Evolutionary conservation across 2,888 invertebrate genomes (phyloP).

Genomic region (Andrena flavipes): DNA sequence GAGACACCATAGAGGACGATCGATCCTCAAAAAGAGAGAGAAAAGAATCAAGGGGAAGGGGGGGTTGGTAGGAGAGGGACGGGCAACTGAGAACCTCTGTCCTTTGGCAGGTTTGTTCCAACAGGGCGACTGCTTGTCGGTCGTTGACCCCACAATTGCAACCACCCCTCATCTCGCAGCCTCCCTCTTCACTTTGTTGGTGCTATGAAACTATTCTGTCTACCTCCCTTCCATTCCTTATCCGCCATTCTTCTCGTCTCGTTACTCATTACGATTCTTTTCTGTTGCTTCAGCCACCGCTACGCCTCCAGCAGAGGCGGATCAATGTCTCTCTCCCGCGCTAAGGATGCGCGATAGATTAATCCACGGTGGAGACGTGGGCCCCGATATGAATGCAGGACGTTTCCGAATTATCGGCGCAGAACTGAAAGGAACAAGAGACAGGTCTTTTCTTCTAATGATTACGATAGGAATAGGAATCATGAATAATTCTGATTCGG

Average conservation of each 20-base stretch:
- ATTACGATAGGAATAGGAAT: no score
- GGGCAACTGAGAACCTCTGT: constrained; percentile 57
- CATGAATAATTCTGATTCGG: no score
- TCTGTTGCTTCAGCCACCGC: constrained; percentile 11
- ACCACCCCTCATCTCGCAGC: constrained; percentile 46
- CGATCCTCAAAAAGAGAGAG: not conserved
- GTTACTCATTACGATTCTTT: constrained; percentile 47
- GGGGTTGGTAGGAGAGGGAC: not conserved
- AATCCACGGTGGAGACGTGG: not conserved
- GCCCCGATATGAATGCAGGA: no score
- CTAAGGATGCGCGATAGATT: constrained; percentile 17
- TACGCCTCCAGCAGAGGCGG: constrained; percentile 14
- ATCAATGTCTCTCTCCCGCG: constrained; percentile 30
- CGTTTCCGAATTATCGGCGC: not conserved
- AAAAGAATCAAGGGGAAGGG: not conserved
- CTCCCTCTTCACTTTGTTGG: constrained; percentile 41
- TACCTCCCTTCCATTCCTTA: constrained; percentile 34
- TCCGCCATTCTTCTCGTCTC: constrained; percentile 45
- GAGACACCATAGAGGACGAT: not conserved
- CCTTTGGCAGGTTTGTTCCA: constrained; percentile 49
- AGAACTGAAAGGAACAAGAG: not conserved
- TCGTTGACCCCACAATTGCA: constrained; percentile 65
- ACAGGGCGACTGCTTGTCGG: constrained; percentile 60
- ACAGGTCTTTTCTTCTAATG: no score
- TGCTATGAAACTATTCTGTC: constrained; percentile 44